These are phyloP conservation scores for Ectemnius continuus DNA, from an alignment of 2,888 invertebrate species.

Conservation along the genomic window DNA sequence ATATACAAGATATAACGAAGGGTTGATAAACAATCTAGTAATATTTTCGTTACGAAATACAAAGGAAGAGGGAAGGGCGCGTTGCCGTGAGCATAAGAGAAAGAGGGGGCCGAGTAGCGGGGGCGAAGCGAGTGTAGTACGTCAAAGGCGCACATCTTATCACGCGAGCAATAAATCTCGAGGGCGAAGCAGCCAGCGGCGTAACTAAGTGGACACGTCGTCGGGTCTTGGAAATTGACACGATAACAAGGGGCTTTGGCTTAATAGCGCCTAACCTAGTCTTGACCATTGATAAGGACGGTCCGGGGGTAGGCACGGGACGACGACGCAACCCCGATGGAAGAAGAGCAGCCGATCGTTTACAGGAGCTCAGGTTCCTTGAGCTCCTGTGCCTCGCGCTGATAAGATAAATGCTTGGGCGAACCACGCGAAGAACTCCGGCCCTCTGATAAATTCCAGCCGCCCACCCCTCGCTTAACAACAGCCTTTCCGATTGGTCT, in stretches of 20 bases:
- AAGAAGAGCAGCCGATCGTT: slow-evolving; percentile 20
- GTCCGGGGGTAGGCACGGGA: too few species aligned
- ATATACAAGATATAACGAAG: too few species aligned
- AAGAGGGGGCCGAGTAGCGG: too few species aligned
- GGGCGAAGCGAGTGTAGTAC: too few species aligned
- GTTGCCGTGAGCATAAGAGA: too few species aligned
- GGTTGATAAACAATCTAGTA: too few species aligned
- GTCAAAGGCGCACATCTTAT: too few species aligned
- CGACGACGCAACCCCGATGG: slow-evolving; percentile 2
- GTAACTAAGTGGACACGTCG: slow-evolving; percentile 4
- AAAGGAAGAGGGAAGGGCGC: too few species aligned
- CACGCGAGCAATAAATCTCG: too few species aligned
- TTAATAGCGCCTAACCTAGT: slow-evolving; percentile 26
- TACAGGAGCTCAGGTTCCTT: slow-evolving; percentile 23
- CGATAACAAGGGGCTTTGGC: slow-evolving; percentile 33
- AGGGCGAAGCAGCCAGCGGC: too few species aligned
- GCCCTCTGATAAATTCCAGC: slow-evolving; percentile 40
- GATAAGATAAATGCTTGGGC: slow-evolving; percentile 54
- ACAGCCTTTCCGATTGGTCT: slow-evolving; percentile 20
- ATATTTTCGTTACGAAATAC: too few species aligned
- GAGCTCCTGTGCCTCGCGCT: slow-evolving; percentile 33
- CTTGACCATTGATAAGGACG: slow-evolving; percentile 29
- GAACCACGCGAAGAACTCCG: slow-evolving; percentile 39
- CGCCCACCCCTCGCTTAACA: slow-evolving; percentile 19
- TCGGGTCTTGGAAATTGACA: slow-evolving; percentile 22